Evolutionary conservation across 2,797 vertebrate species (phyloP), one percentile per base, ranked within the genome.

Genomic region (Ataeniobius toweri): DNA sequence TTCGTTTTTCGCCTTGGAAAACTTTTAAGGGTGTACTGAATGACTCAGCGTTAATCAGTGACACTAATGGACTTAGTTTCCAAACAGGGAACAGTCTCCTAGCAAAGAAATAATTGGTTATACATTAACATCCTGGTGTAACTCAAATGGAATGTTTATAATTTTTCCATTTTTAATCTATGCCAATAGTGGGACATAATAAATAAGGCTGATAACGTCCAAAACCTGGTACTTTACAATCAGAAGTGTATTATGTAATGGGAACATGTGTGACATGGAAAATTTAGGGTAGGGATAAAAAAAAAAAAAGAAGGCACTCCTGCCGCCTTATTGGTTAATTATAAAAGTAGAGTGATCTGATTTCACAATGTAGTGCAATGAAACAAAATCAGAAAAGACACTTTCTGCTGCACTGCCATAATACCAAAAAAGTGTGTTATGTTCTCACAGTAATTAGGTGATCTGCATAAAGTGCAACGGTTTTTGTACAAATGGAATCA

Each of bases 41-140:
- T 31, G 0, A 56, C 56, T 55, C n/a, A 1, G 12, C 24, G 73
- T 86, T 79, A 88, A 89, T 90, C 86, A 85, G 76, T 90, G 77
- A 73, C 41, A 56, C 31, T 56, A 82, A 84, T 75, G 67, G 0
- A 84, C 76, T 80, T 44, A 80, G 85, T 84, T 71, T 80, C 75
- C 70, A 56, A 67, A n/a, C 18, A 41, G 61, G 41, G 48, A 68
- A 65, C 10, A 1, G 9, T 4, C 4, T 77, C 50, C 61, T n/a
- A 63, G 53, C 53, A 36, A 50, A 83, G 24, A 72, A 55, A 72
- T 1, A 8, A 18, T 31, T 26, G 0, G 12, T 65, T 46, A 59
- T 26, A 50, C 63, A 73, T 46, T 71, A 61, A 61, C 13, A 50
- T 3, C 12, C 20, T 6, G 16, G 22, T 41, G 44, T 61, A 26